These are phyloP conservation scores for Folsomia candida DNA, from an alignment of 2,888 invertebrate genomes.

Conservation along the genomic window DNA sequence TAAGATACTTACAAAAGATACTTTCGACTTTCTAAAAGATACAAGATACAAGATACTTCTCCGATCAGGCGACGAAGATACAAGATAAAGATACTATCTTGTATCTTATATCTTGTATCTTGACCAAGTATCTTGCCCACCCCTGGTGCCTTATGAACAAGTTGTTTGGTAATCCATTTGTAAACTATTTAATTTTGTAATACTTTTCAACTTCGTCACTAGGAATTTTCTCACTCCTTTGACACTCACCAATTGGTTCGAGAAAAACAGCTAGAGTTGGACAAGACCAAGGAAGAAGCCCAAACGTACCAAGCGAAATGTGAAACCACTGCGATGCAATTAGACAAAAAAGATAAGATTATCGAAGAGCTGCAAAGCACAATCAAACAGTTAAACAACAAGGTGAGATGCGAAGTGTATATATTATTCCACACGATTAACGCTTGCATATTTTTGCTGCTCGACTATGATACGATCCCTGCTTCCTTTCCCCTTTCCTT, in stretches of 20 bases:
- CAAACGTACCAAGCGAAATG: constrained; percentile 43
- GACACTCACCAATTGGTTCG: constrained; percentile 41
- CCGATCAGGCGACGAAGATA: too few species aligned
- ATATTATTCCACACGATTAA: neutral
- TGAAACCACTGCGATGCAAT: constrained; percentile 35
- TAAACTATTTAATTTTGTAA: neutral
- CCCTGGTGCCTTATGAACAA: too few species aligned
- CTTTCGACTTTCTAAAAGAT: too few species aligned
- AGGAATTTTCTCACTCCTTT: constrained; percentile 30
- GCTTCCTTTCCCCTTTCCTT: neutral
- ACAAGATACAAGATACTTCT: too few species aligned
- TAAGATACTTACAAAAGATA: too few species aligned
- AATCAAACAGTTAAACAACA: constrained; percentile 43
- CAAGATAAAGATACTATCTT: too few species aligned
- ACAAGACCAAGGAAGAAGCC: constrained; percentile 38
- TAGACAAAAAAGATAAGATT: constrained; percentile 42
- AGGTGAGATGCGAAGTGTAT: too few species aligned
- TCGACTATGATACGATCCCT: too few species aligned
- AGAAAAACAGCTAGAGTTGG: constrained; percentile 43
- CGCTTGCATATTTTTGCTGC: too few species aligned
- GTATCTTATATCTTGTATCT: too few species aligned
- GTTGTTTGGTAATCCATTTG: too few species aligned
- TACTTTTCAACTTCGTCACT: neutral
- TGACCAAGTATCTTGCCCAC: too few species aligned
- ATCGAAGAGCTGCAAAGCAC: constrained; percentile 43